Base-by-base conservation (phyloP, 2,888 invertebrate species). In the Scaptomyza caliginosa region DNA sequence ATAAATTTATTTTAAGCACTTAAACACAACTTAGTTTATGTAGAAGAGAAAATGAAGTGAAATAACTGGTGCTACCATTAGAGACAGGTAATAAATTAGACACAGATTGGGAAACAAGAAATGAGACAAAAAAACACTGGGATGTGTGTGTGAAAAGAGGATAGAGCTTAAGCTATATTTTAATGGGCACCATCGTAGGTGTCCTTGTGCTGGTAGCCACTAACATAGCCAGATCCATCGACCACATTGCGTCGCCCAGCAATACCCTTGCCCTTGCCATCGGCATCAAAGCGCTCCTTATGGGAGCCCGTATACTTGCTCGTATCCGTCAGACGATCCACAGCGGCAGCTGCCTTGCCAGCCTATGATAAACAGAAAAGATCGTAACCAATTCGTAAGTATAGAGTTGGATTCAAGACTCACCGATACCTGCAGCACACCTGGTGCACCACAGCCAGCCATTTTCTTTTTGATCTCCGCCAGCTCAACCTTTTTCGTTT, bases 251-350 rank as follows among this genome's bases (percentile, higher is more conserved):
- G 96, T 51, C 97, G 93, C 19, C 97, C 97, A 2, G 95, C 93
- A 57, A 96, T 96, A 5, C 97, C 97, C 90, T 96, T 96, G 16
- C 97, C 97, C 90, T 96, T 96, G 62, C 97, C 97, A 23, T 93
- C 92, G 52, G 95, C 95, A 91, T 97, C 97, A 88, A 97, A 97
- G 21, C 97, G 94, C 83, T 96, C 96, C 90, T 94, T 96, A 90
- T 96, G 96, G 4, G 96, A 96, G 48, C 97, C 97, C 0, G 97
- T 97, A 91, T 96, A 97, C 89, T 96, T 96, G 83, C 94, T 94
- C n/a, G 95, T 94, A 89, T 97, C 97, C 0, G 97, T 97, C 75
- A 97, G 91, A 65, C 97, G 93, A 77, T 95, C 96, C 23, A 92
- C 92, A 38, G 91, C 90, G 17, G 91, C 90, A 8, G 91, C 84